phyloP scores from a whole-genome alignment of 2,113 vertebrate species.

The Sardina pilchardus region DNA sequence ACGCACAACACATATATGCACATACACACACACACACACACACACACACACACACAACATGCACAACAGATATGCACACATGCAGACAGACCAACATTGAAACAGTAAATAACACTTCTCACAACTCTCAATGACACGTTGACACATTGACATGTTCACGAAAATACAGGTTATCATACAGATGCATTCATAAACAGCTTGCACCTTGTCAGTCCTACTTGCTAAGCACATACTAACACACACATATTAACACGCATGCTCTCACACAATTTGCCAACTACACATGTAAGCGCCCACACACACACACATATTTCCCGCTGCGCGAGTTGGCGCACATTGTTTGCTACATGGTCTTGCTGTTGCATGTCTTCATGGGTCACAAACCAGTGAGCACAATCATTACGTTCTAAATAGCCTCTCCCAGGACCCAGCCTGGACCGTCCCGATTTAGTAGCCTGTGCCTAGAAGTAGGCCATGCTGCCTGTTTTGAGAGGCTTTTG shows the following conservation, averaged over 20 bases:
- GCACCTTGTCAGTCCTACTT: background rate
- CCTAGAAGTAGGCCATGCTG: background rate
- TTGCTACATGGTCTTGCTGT: background rate
- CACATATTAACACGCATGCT: background rate
- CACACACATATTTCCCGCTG: background rate
- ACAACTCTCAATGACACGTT: no score
- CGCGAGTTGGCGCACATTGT: no score
- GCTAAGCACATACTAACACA: background rate
- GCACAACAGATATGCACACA: background rate
- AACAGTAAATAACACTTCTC: no score
- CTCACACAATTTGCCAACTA: background rate
- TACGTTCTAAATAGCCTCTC: constrained; percentile 6
- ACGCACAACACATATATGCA: background rate
- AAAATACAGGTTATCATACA: background rate
- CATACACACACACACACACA: background rate
- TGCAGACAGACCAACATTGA: background rate
- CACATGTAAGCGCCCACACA: background rate
- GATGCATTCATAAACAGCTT: no score
- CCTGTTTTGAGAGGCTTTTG: background rate
- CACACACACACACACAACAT: background rate
- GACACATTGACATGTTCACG: background rate
- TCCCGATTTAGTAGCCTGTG: constrained; percentile 7
- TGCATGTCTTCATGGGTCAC: constrained; percentile 16
- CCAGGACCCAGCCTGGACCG: constrained; percentile 4
- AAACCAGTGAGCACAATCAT: constrained; percentile 26